A percentile compares a stretch with the other conserved stretches of the same genome.
Conservation (phyloP, 2,888 invertebrate genomes). For the Campaea margaritaria region DNA sequence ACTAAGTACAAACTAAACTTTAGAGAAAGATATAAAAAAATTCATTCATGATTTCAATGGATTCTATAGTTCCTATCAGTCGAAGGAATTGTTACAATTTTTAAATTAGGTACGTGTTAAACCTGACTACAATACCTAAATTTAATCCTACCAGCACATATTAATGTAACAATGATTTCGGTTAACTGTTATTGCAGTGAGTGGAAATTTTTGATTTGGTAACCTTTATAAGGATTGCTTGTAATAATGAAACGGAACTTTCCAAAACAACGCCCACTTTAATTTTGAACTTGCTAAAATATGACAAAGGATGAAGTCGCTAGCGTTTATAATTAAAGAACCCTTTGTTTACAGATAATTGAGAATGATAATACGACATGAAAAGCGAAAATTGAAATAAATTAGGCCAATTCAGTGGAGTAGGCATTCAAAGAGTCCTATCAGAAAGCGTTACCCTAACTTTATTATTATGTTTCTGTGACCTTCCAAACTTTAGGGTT, state of each 20-base stretch:
- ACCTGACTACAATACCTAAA: too few relatives aligned
- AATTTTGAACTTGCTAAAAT: conserved; percentile 44
- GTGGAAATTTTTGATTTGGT: neutral
- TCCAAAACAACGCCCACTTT: conserved; percentile 27
- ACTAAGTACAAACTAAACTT: too few relatives aligned
- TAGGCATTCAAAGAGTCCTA: conserved; percentile 46
- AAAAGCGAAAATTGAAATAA: conserved; percentile 60
- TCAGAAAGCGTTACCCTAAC: conserved; percentile 43
- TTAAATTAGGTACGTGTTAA: too few relatives aligned
- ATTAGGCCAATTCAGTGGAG: conserved; percentile 50
- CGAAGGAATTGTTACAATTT: too few relatives aligned
- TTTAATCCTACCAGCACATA: too few relatives aligned
- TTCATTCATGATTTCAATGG: too few relatives aligned
- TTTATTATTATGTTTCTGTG: conserved; percentile 41
- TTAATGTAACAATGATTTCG: too few relatives aligned
- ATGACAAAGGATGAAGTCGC: conserved; percentile 49
- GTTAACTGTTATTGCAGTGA: too few relatives aligned
- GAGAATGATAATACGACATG: conserved; percentile 55
- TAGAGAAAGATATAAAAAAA: too few relatives aligned
- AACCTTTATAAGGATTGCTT: neutral
- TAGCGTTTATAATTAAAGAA: conserved; percentile 51
- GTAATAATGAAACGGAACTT: conserved; percentile 3
- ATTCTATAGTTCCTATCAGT: too few relatives aligned
- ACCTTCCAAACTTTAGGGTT: conserved; percentile 48
- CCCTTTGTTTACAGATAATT: conserved; percentile 57